Conservation (phyloP, 2,797 vertebrate genomes). For the Galago senegalensis region DNA sequence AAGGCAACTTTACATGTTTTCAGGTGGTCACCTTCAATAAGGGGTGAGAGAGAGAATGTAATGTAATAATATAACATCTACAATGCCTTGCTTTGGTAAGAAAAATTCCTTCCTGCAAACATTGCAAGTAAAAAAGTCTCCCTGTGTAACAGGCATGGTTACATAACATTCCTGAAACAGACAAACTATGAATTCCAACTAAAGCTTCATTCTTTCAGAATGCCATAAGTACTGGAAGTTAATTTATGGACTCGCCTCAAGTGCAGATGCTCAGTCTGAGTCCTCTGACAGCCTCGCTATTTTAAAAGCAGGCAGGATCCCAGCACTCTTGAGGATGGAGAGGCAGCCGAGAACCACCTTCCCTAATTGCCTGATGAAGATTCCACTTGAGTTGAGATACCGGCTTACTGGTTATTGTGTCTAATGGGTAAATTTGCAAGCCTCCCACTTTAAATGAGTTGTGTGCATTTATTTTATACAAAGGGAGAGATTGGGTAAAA, state of each 20-base stretch:
- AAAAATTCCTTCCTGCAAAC: slow-evolving; percentile 52
- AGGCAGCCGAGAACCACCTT: slow-evolving; percentile 69
- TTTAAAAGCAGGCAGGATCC: slow-evolving; percentile 80
- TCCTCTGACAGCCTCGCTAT: slow-evolving; percentile 71
- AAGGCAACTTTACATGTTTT: not conserved
- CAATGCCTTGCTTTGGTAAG: not conserved
- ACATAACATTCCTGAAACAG: slow-evolving; percentile 76
- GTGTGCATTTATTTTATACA: slow-evolving; percentile 57
- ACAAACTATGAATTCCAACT: slow-evolving; percentile 74
- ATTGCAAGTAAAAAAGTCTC: slow-evolving; percentile 47
- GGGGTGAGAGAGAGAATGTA: not conserved
- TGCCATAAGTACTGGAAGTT: slow-evolving; percentile 69
- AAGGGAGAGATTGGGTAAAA: slow-evolving; percentile 44
- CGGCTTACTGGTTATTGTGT: slow-evolving; percentile 66
- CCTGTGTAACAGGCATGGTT: not conserved
- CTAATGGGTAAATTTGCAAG: slow-evolving; percentile 75
- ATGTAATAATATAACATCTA: not conserved
- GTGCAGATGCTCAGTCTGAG: slow-evolving; percentile 75
- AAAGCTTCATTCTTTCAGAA: slow-evolving; percentile 73
- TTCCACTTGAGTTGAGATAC: slow-evolving; percentile 67
- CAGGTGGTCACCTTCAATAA: not conserved
- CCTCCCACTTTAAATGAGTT: slow-evolving; percentile 70
- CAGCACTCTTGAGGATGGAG: slow-evolving; percentile 70
- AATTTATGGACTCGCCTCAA: slow-evolving; percentile 85
- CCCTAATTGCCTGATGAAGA: slow-evolving; percentile 83